Evolutionary conservation across 2,888 invertebrate genomes (phyloP), one percentile per base, ranked within the genome.

Genomic region (Spodoptera littoralis): DNA sequence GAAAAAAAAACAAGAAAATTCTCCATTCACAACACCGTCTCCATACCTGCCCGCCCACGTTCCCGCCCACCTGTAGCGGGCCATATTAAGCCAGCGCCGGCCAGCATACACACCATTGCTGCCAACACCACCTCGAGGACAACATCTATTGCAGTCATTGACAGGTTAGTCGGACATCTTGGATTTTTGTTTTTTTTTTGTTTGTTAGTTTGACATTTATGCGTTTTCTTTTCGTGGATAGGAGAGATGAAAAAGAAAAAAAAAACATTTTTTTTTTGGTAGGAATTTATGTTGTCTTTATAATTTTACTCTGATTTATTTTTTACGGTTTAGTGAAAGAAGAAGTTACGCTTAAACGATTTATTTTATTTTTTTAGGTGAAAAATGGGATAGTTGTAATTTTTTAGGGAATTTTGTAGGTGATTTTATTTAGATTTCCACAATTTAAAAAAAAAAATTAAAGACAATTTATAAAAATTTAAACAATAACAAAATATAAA

Each of bases 51-150:
- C 64, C 71, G 68, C 75, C 67, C 63, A 65, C 66, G 24, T 58
- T 46, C 70, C 80, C 80, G 73, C 80, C 80, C 78, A 80, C 80
- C 80, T 80, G 80, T 80, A 57, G 68, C 30, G 55, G 57, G 24
- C 66, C 44, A 56, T 73, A 80, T 80, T 78, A 80, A 80, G 72
- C 64, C 43, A 60, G 56, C 50, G 66, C 50, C 1, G 47, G 53
- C 50, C 42, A 42, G 60, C 50, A 60, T 47, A 48, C 55, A 49
- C 58, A 61, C 53, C 77, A 77, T 70, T 74, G 61, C 54, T 52
- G 67, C 44, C 60, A 51, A 45, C 65, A 36, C 41, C 60, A 59
- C 54, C 66, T 45, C 18, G 13, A 44, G 24, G 43, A 18, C 56
- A 56, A 45, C 58, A 54, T 12, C 52, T 59, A 48, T 12, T 9